phyloP scores from a whole-genome alignment of 2,113 vertebrate genomes.

The Dryoscopus gambensis region DNA sequence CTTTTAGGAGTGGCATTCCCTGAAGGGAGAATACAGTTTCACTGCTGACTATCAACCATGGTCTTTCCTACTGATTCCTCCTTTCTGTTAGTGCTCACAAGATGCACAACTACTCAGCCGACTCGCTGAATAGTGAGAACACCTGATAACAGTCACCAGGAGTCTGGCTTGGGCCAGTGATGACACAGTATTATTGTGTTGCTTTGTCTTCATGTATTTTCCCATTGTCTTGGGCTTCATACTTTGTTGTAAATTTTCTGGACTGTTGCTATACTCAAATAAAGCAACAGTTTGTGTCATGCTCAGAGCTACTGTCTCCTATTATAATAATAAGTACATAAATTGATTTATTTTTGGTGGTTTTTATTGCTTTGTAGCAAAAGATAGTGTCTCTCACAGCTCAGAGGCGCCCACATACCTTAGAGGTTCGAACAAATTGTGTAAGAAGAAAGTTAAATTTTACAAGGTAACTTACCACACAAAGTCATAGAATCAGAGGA shows the following conservation, averaged over 20 bases:
- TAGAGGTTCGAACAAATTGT: background rate
- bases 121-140: background rate
- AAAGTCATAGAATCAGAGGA: background rate
- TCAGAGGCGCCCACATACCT: background rate
- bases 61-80: background rate
- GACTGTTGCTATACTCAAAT: background rate
- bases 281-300: background rate
- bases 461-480: background rate
- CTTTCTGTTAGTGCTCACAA: background rate
- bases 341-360: background rate
- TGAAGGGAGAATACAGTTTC: background rate
- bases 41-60: background rate
- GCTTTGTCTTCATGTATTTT: background rate
- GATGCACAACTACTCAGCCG: rapidly evolving
- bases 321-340: background rate
- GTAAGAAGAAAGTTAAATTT: background rate
- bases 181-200: background rate
- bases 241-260: background rate
- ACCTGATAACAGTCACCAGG: background rate
- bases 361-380: background rate
- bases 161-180: background rate
- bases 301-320: background rate
- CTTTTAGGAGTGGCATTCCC: background rate
- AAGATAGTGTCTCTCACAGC: background rate
- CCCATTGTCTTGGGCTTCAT: background rate